Percentiles rank a stretch among this genome's conserved stretches.
These are phyloP conservation scores for Poecilia gillii DNA, from an alignment of 2,797 vertebrate species.

Conservation along the genomic window DNA sequence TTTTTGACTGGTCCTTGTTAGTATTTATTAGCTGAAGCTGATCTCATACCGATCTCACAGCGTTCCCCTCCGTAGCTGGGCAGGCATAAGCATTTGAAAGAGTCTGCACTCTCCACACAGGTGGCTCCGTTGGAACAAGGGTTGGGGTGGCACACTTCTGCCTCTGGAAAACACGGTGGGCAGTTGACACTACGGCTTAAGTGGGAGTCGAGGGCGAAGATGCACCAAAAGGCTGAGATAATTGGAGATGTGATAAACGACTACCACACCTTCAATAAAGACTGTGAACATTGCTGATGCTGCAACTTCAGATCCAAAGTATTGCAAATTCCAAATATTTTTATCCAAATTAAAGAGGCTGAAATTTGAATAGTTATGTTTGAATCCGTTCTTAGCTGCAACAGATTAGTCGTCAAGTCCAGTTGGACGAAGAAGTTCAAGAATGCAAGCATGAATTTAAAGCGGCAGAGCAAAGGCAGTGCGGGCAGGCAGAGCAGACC, in stretches of 20 bases:
- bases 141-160: slow-evolving; percentile 94
- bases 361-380: slow-evolving; percentile 15
- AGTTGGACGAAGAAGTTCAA: slow-evolving; percentile 12
- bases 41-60: slow-evolving; percentile 96
- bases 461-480: slow-evolving; percentile 63
- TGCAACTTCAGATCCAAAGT: slow-evolving; percentile 56
- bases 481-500: slow-evolving; percentile 61
- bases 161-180: slow-evolving; percentile 94
- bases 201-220: slow-evolving; percentile 75
- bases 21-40: slow-evolving; percentile 90
- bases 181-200: slow-evolving; percentile 83
- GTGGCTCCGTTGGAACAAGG: slow-evolving; percentile 98
- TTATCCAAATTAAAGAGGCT: not conserved
- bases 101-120: slow-evolving; percentile 91
- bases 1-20: slow-evolving; percentile 82
- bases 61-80: slow-evolving; percentile 97
- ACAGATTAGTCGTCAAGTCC: slow-evolving; percentile 63
- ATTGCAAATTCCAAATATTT: slow-evolving; percentile 23
- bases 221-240: slow-evolving; percentile 15
- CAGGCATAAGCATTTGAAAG: slow-evolving; percentile 99
- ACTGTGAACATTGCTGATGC: slow-evolving; percentile 34
- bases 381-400: slow-evolving; percentile 48
- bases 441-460: slow-evolving; percentile 50
- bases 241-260: not conserved
- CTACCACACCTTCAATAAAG: not conserved